These are phyloP conservation scores for Syngnathoides biaculeatus DNA, from an alignment of 2,113 vertebrate genomes.

Conservation along the genomic window DNA sequence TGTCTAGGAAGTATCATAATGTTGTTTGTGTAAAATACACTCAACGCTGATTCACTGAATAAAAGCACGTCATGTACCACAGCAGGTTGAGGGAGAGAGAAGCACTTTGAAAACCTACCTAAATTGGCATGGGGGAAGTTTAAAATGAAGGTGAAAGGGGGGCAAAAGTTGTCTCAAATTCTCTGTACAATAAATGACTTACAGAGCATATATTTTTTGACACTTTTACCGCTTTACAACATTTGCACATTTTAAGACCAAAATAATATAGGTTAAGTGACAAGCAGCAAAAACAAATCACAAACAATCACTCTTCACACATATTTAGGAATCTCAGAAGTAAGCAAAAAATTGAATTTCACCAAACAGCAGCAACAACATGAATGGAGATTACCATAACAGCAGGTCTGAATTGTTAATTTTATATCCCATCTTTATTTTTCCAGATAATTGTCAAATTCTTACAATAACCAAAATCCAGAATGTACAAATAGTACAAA, in stretches of 20 bases:
- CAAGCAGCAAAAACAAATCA: constrained; percentile 5
- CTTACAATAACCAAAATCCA: background rate
- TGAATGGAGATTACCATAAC: background rate
- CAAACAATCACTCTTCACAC: background rate
- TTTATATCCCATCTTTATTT: background rate
- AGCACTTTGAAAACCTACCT: background rate
- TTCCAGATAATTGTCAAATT: background rate
- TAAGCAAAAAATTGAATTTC: constrained; percentile 10
- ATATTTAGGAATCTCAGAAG: background rate
- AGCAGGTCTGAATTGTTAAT: background rate
- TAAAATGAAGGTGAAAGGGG: background rate
- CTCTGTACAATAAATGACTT: background rate
- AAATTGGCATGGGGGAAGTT: background rate
- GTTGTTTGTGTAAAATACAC: background rate
- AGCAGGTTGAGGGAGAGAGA: constrained; percentile 46
- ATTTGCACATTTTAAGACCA: background rate
- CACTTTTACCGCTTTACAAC: background rate
- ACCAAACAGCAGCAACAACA: constrained; percentile 28
- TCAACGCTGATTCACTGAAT: background rate
- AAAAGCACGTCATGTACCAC: constrained; percentile 14
- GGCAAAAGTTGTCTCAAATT: background rate
- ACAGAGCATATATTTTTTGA: background rate
- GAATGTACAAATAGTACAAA: background rate
- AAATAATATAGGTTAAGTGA: background rate
- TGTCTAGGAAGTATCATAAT: background rate